Evolutionary conservation across 2,797 vertebrate genomes (phyloP), one percentile per base, ranked within the genome.

Genomic region (Morus bassanus): DNA sequence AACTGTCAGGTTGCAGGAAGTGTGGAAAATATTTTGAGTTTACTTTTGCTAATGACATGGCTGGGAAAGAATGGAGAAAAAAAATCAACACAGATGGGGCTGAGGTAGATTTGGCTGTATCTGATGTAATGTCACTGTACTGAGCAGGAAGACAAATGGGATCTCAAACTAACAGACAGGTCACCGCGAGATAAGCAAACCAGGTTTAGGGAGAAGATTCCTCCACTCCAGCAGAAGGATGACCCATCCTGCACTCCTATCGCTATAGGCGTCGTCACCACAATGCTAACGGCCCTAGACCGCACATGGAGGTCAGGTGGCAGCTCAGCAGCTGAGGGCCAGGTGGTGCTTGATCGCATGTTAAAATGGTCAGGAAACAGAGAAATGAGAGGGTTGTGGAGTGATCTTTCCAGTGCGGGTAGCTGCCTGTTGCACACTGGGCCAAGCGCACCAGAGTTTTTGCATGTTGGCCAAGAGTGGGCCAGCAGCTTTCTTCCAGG

Each of bases 71-170:
- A 67, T 30, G 21, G 57, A 63, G 45, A 3, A 31, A 56, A 90
- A 82, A 85, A 86, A 69, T 1, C 24, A 77, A 45, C 13, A 35
- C 24, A 68, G 81, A 21, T 0, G 1, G 56, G 56, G 53, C 68
- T 96, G 97, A 97, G 96, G 97, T 97, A 97, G 96, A 92, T 89
- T 94, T 95, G 79, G 54, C 84, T 37, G 0, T 74, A 74, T 76
- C 50, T 86, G 79, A 65, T 92, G 81, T 78, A 70, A 76, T 43
- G 41, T 76, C 53, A 43, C 61, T n/a, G 33, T 79, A 59, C 21
- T 63, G 61, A 82, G 51, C 39, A 78, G 45, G 54, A 92, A 85
- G 75, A 79, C 30, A 81, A 64, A 63, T 35, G 37, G 22, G 50
- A 76, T 69, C 19, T 84, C 86, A 87, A 46, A 69, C 18, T 54